These are phyloP conservation scores for Tyrannus savana DNA, from an alignment of 2,113 vertebrate species.

Conservation along the genomic window DNA sequence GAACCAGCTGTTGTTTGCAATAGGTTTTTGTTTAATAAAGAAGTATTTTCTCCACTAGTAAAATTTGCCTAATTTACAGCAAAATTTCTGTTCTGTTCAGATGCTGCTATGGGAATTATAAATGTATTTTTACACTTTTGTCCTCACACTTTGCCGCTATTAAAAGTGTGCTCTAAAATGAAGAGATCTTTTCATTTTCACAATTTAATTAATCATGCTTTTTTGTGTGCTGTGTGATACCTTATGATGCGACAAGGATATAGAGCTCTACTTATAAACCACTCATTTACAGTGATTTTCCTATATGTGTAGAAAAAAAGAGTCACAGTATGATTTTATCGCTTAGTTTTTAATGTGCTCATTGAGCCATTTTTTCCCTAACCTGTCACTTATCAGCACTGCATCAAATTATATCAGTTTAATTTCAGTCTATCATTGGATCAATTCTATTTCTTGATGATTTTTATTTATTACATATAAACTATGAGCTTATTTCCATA, in stretches of 20 bases:
- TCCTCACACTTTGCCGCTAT: fast-evolving
- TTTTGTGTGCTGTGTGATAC: not conserved
- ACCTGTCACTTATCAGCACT: not conserved
- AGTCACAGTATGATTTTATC: not conserved
- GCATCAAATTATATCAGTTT: not conserved
- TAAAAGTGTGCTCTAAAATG: not conserved
- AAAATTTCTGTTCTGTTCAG: not conserved
- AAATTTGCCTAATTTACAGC: not conserved
- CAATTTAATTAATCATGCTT: not conserved
- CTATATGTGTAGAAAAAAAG: not conserved
- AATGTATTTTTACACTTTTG: not conserved
- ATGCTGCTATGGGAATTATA: not conserved
- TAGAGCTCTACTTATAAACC: not conserved
- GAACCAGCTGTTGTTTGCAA: not conserved
- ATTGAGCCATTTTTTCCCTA: not conserved
- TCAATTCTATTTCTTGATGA: not conserved
- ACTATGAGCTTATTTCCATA: not conserved
- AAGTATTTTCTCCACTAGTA: not conserved
- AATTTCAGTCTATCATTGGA: not conserved
- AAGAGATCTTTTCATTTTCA: not conserved
- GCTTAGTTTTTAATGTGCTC: not conserved
- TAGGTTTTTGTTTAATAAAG: not conserved
- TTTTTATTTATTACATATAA: not conserved
- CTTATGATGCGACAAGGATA: not conserved
- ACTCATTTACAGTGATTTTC: not conserved